A percentile compares a stretch with the other conserved stretches of the same genome.
phyloP scores from a whole-genome alignment of 2,113 vertebrate species.

The Xenopus tropicalis region UCB_Xtro_10.0 CM004450.2:56141501-56142000 shows the following conservation, averaged over 20 bases:
- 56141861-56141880: conserved; percentile 27
- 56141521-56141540: no score
- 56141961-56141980: conserved; percentile 10
- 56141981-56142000: not conserved
- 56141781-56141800: conserved; percentile 30
- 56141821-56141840: conserved; percentile 37
- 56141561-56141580: no score
- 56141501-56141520: no score
- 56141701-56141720: not conserved
- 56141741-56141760: conserved; percentile 27
- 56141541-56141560: no score
- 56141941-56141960: not conserved
- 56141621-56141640: no score
- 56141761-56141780: not conserved
- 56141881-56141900: conserved; percentile 26
- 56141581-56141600: no score
- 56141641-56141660: no score
- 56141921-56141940: conserved; percentile 1
- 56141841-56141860: conserved; percentile 16
- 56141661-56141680: no score
- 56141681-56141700: no score
- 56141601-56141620: no score
- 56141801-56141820: conserved; percentile 29
- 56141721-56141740: not conserved
- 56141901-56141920: conserved; percentile 22